These are phyloP conservation scores for Trichopoda pennipes DNA, from an alignment of 2,888 invertebrate genomes.

Conservation along the genomic window DNA sequence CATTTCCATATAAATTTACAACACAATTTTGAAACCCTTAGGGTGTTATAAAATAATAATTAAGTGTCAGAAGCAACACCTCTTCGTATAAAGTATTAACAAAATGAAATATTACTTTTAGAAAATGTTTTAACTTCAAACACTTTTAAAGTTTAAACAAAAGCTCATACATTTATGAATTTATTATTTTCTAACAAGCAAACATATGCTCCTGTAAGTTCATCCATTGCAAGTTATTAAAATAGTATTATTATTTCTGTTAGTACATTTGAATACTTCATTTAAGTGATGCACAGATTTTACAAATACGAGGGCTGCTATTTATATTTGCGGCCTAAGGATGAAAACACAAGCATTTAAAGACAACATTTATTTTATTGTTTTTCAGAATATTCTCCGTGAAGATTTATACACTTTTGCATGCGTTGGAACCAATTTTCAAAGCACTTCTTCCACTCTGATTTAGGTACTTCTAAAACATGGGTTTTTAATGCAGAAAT, in stretches of 20 bases:
- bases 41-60: slow-evolving; percentile 28
- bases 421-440: too few species aligned
- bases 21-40: slow-evolving; percentile 1
- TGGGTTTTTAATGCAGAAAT: too few species aligned
- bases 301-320: too few species aligned
- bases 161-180: background rate
- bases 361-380: too few species aligned
- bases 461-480: too few species aligned
- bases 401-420: too few species aligned
- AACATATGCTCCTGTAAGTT: background rate
- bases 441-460: too few species aligned
- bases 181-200: background rate
- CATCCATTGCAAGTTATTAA: background rate
- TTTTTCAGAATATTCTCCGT: too few species aligned
- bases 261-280: background rate
- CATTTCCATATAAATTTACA: slow-evolving; percentile 7
- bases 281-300: slow-evolving; percentile 24
- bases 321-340: too few species aligned
- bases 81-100: slow-evolving; percentile 32
- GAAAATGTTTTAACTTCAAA: background rate
- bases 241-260: slow-evolving; percentile 1
- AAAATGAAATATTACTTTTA: slow-evolving; percentile 11
- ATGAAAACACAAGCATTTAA: too few species aligned
- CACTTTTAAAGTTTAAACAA: background rate
- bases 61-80: slow-evolving; percentile 51